These are phyloP conservation scores for Ernsta delagoae DNA, from an alignment of 2,888 invertebrate species.

Conservation along the genomic window DNA sequence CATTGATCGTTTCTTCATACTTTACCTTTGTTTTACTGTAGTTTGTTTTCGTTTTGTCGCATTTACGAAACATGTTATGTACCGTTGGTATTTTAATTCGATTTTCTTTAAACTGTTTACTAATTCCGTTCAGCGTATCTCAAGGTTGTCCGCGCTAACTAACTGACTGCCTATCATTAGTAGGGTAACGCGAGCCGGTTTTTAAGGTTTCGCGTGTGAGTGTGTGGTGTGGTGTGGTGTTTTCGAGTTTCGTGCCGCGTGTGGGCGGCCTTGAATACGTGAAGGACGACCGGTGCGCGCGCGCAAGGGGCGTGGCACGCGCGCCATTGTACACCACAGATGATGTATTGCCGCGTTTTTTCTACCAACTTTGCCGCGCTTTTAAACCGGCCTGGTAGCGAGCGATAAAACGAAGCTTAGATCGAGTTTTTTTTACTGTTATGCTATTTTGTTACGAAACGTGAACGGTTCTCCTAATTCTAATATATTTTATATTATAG, in stretches of 20 bases:
- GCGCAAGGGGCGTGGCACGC: slow-evolving; percentile 61
- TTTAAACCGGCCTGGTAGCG: slow-evolving; percentile 4
- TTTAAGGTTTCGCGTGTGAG: slow-evolving; percentile 47
- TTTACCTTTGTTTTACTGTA: too few relatives aligned
- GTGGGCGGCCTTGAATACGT: slow-evolving; percentile 76
- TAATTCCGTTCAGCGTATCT: slow-evolving; percentile 16
- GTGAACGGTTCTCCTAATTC: background rate
- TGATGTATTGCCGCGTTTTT: slow-evolving; percentile 25
- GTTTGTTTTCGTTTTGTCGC: background rate
- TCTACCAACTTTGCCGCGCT: background rate
- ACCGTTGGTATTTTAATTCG: slow-evolving; percentile 15
- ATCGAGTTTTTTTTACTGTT: slow-evolving; percentile 6
- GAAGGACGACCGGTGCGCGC: slow-evolving; percentile 67
- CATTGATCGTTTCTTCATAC: too few relatives aligned
- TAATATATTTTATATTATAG: background rate
- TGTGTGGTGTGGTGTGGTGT: slow-evolving; percentile 10
- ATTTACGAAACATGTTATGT: background rate
- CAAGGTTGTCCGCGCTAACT: slow-evolving; percentile 31
- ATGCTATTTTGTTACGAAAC: background rate
- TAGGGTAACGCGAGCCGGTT: slow-evolving; percentile 55
- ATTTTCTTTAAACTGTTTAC: slow-evolving; percentile 30
- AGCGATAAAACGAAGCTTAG: slow-evolving; percentile 1
- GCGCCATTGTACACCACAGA: slow-evolving; percentile 47
- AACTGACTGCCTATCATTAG: background rate
- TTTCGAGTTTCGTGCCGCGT: slow-evolving; percentile 47